Conservation (phyloP, 2,113 vertebrate genomes). For the Oreochromis niloticus region DNA sequence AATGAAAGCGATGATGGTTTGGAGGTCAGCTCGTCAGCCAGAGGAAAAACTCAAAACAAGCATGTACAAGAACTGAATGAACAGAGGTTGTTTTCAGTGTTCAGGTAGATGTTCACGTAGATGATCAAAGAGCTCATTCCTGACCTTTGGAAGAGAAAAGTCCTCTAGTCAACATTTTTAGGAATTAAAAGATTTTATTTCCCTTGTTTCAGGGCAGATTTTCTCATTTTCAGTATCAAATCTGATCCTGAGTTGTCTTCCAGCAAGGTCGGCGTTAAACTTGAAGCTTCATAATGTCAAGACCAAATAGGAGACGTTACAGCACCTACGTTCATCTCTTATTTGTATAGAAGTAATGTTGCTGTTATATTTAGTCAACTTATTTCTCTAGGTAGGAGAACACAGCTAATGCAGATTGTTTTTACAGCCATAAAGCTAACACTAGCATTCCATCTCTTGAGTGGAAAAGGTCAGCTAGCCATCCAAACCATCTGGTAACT, state of each 20-base stretch:
- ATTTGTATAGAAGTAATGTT: not conserved
- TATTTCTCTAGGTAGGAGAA: not conserved
- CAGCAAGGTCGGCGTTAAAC: not conserved
- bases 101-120: not conserved
- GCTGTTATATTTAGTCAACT: not conserved
- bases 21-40: not conserved
- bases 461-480: not conserved
- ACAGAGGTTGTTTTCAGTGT: not conserved
- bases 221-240: not conserved
- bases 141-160: not conserved
- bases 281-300: not conserved
- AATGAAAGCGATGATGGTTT: not conserved
- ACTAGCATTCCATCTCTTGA: not conserved
- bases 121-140: not conserved
- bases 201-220: not conserved
- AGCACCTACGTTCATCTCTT: not conserved
- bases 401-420: not conserved
- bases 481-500: not conserved
- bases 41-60: not conserved
- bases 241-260: not conserved
- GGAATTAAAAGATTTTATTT: not conserved
- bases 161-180: not conserved
- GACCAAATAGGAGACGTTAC: not conserved
- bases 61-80: not conserved
- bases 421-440: not conserved